Evolutionary conservation across 2,888 invertebrate species (phyloP).

Genomic region (Acleris holmiana): DNA sequence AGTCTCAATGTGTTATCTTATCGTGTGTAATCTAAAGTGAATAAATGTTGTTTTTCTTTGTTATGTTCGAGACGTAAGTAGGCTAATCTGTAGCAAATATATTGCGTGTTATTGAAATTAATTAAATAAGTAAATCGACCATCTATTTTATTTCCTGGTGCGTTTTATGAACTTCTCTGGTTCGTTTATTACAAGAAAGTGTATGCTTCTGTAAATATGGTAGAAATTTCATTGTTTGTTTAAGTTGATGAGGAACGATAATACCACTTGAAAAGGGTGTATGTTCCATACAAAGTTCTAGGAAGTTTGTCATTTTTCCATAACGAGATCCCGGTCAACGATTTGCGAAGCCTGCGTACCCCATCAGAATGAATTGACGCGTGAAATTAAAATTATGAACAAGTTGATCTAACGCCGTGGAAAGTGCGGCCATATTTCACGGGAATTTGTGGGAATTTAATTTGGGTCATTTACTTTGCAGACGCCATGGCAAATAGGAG

Average conservation of each 20-base stretch:
- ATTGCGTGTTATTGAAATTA: neutral
- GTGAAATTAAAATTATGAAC: conserved; percentile 27
- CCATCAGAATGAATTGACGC: conserved; percentile 12
- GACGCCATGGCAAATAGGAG: conserved; percentile 3
- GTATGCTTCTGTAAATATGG: too few species aligned
- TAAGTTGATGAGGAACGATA: neutral
- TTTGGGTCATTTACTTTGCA: conserved; percentile 3
- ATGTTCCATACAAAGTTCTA: too few species aligned
- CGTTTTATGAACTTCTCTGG: too few species aligned
- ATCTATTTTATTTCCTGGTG: conserved; percentile 7
- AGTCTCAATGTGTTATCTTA: conserved; percentile 26
- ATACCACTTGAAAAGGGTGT: too few species aligned
- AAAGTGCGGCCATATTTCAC: conserved; percentile 7
- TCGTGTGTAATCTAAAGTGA: conserved; percentile 7
- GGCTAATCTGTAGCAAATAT: too few species aligned
- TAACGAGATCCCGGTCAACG: neutral
- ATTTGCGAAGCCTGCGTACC: neutral
- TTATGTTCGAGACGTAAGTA: conserved; percentile 11
- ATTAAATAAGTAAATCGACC: conserved; percentile 15
- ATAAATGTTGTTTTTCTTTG: conserved; percentile 10
- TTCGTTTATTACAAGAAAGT: too few species aligned
- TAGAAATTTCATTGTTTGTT: neutral
- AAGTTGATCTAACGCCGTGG: conserved; percentile 15
- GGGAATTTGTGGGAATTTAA: conserved; percentile 11
- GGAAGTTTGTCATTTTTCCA: too few species aligned